Evolutionary conservation across 2,113 vertebrate species (phyloP), one percentile per base, ranked within the genome.

Genomic region (Sarotherodon lohbergeri): DNA sequence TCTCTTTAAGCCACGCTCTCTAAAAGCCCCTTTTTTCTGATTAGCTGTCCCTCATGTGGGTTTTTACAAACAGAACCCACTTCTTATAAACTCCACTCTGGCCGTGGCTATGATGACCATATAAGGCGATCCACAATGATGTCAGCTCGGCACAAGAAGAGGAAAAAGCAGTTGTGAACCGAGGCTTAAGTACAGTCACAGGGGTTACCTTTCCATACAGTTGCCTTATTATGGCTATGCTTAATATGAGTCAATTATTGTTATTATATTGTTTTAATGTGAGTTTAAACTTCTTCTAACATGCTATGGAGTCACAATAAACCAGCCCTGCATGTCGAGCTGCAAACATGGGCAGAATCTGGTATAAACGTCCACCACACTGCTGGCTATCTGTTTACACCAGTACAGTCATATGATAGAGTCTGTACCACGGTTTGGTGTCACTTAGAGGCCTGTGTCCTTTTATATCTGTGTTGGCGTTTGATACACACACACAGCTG

Each of bases 11-110:
- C 46, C 27, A 0, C 6, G 9, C 27, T 78, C 17, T 29, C 46
- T 78, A 34, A 78, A 78, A n/a, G 73, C 17, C 27, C 39, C 4
- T 17, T 73, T 46, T 46, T 73, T 71, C 24, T 50, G 2, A 46
- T 76, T 0, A 76, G 41, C 43, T 29, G 14, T 32, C 16, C 16
- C 46, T 52, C 27, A 13, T 78, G 27, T 78, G 0, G 46, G 10
- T 1, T 34, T 78, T 78, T 32, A 50, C 16, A 50, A 78, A 78
- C 2, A 78, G 71, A 50, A 50, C 16, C 16, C 1, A 50, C 3
- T 50, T 78, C 46, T 78, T 19, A 78, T 32, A 78, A 50, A n/a
- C 27, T 17, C 73, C 2, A 52, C 46, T 13, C 11, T 52, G 46
- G 73, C 27, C 13, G 46, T 78, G 46, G 16, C 46, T 52, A 1